Base-by-base conservation (phyloP, 2,797 vertebrate genomes). In the Danio kyathit region DNA sequence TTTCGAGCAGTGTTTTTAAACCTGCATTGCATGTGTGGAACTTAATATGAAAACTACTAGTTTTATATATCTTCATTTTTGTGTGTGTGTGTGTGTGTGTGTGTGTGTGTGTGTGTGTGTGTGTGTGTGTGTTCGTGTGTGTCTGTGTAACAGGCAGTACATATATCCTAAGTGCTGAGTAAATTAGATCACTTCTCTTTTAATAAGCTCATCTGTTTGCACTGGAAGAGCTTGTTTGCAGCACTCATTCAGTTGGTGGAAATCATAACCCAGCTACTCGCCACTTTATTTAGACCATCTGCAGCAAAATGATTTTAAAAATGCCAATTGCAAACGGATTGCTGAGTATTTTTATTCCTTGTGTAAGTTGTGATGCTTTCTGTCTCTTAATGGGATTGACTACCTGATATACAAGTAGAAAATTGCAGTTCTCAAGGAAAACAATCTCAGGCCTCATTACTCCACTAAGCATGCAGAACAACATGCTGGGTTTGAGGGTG, bases 311-410 rank as follows among this genome's bases (percentile, higher is more conserved):
- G 5, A 66, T 66, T 65, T 17, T 17, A 46, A 9, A 48, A 66
- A 44, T 48, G 64, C 43, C 5, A 17, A 66, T 29, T 61, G 44
- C 5, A 1, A 13, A 2, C 8, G 61, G 29, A 61, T 40, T 40
- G 7, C 4, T 3, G 40, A 40, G 14, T 40, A 29, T 59, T 73
- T 73, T 21, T 59, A n/a, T 59, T 11, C 5, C 56, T 57, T 16
- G 5, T 52, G 49, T 59, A 7, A 17, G 57, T 46, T 29, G 17
- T 16, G 41, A 6, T 7, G n/a, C 59, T 73, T 59, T 19, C 7
- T 73, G 12, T 73, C 12, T 19, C 40, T 59, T 73, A 73, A 73
- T 73, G 44, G 19, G 11, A 66, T n/a, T 65, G 41, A 9, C 40
- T 44, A 46, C 41, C 41, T 46, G 54, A 43, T 56, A 16, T 56